phyloP scores from a whole-genome alignment of 2,888 invertebrate genomes.

The Diogma glabrata region DNA sequence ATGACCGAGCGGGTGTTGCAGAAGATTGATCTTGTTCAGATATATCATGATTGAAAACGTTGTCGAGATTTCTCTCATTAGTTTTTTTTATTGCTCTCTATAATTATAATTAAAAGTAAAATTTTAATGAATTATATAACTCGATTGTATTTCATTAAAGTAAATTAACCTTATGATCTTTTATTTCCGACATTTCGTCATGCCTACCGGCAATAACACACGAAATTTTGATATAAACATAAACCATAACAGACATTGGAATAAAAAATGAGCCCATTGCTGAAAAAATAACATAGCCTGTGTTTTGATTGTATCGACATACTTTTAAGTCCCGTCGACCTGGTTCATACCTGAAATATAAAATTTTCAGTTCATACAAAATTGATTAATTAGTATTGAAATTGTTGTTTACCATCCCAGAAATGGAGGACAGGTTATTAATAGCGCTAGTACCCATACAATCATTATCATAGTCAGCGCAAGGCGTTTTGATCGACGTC shows the following conservation, averaged over 20 bases:
- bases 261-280: slow-evolving; percentile 95
- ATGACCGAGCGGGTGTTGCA: not conserved
- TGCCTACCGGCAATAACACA: slow-evolving; percentile 71
- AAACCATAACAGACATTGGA: slow-evolving; percentile 89
- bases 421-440: slow-evolving; percentile 90
- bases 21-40: slow-evolving; percentile 12
- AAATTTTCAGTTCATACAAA: not conserved
- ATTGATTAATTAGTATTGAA: not conserved
- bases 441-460: slow-evolving; percentile 81
- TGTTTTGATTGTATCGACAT: slow-evolving; percentile 85
- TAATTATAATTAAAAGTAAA: too few species aligned
- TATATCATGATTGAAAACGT: slow-evolving; percentile 9
- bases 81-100: too few species aligned
- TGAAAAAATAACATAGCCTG: slow-evolving; percentile 88
- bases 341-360: slow-evolving; percentile 53
- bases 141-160: too few species aligned
- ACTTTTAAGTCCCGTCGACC: slow-evolving; percentile 48
- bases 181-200: slow-evolving; percentile 53
- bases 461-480: slow-evolving; percentile 78
- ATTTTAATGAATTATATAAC: not conserved
- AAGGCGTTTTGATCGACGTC: slow-evolving; percentile 71
- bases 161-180: slow-evolving; percentile 22
- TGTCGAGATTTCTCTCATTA: too few species aligned
- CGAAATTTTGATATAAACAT: slow-evolving; percentile 86
- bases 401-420: slow-evolving; percentile 63